A percentile compares a stretch with the other conserved stretches of the same genome.
phyloP scores from a whole-genome alignment of 1,140 invertebrate genomes.

The Luehdorfia chinensis region DNA sequence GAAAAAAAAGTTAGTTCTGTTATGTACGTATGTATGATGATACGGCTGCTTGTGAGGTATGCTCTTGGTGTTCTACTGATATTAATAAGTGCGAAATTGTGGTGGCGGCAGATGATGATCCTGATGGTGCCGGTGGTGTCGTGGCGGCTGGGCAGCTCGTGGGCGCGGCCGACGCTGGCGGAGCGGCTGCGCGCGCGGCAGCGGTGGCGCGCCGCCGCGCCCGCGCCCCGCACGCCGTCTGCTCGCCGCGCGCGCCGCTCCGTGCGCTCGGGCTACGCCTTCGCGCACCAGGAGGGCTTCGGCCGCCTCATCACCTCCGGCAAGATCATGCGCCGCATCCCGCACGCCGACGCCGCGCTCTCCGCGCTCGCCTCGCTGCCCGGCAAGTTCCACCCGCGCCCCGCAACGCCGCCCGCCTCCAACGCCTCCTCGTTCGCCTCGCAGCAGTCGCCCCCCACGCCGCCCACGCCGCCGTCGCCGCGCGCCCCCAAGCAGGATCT shows the following conservation, averaged over 20 bases:
- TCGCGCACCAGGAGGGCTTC: slow-evolving; percentile 98
- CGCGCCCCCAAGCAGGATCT: slow-evolving; percentile 61
- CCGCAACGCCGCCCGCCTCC: slow-evolving; percentile 35
- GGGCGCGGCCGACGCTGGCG: slow-evolving; percentile 92
- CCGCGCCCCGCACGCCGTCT: slow-evolving; percentile 90
- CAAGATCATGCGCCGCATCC: slow-evolving; percentile 95
- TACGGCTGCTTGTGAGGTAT: too few species aligned
- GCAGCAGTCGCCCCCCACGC: slow-evolving; percentile 22
- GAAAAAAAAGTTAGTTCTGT: too few species aligned
- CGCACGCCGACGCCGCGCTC: slow-evolving; percentile 80
- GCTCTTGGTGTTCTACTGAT: too few species aligned
- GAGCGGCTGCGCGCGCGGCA: slow-evolving; percentile 90
- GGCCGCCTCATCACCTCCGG: slow-evolving; percentile 98
- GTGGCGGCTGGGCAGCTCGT: slow-evolving; percentile 94
- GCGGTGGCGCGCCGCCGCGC: slow-evolving; percentile 79
- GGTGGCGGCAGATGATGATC: slow-evolving; percentile 80
- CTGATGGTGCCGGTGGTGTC: slow-evolving; percentile 95
- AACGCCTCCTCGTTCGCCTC: slow-evolving; percentile 21
- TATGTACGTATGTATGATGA: too few species aligned
- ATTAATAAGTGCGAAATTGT: too few species aligned
- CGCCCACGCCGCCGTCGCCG: slow-evolving; percentile 31
- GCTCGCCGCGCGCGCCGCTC: slow-evolving; percentile 91
- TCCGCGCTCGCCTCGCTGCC: slow-evolving; percentile 68
- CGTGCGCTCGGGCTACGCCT: slow-evolving; percentile 97
- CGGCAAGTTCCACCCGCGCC: slow-evolving; percentile 58